Evolutionary conservation across 2,113 vertebrate genomes (phyloP).

Genomic region (Macrotus californicus): DNA sequence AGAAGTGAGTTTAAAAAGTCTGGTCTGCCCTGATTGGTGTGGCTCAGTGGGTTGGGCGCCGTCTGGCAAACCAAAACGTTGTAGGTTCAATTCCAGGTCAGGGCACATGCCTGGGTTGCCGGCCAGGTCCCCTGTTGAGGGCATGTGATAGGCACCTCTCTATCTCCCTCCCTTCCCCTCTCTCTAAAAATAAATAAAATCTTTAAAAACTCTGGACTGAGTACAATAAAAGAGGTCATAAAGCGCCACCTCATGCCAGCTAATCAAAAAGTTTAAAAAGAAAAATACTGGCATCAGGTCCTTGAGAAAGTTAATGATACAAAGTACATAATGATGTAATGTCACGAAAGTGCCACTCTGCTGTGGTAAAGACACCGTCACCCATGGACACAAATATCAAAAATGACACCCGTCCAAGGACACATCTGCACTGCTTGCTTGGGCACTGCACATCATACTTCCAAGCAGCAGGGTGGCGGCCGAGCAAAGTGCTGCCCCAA

Average conservation of each 20-base stretch:
- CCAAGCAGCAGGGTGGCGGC: too few relatives aligned
- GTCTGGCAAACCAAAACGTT: too few relatives aligned
- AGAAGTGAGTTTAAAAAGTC: neutral
- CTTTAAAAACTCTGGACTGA: too few relatives aligned
- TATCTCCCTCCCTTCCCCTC: too few relatives aligned
- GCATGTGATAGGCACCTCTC: too few relatives aligned
- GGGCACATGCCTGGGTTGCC: too few relatives aligned
- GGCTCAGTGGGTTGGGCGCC: neutral
- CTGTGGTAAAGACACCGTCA: fast-evolving
- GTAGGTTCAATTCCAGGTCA: too few relatives aligned
- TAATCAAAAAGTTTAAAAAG: neutral
- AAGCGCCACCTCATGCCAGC: neutral
- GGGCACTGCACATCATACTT: neutral
- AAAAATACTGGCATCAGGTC: fast-evolving
- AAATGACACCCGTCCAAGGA: neutral
- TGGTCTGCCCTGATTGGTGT: neutral
- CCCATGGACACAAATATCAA: neutral
- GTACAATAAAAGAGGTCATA: neutral
- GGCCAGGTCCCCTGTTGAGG: neutral
- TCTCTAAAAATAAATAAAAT: too few relatives aligned
- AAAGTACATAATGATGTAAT: neutral
- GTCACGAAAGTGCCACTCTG: fast-evolving
- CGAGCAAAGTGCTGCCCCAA: neutral
- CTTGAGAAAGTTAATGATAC: neutral
- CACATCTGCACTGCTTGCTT: fast-evolving